These are phyloP conservation scores for Stomorhina lunata DNA, from an alignment of 2,888 invertebrate genomes.

Conservation along the genomic window DNA sequence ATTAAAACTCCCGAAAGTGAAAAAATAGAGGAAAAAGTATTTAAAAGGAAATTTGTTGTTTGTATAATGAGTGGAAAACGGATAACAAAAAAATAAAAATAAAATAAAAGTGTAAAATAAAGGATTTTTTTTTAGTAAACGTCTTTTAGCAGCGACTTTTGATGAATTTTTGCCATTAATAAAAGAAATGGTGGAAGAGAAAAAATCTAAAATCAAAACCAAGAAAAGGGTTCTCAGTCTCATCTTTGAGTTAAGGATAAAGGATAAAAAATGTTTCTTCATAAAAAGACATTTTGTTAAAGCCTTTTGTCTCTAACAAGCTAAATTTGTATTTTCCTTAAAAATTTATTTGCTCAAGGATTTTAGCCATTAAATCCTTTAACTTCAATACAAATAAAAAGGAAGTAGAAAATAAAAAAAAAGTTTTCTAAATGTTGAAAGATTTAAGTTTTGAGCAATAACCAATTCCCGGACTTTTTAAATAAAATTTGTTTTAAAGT, in stretches of 20 bases:
- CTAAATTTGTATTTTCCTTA: conserved; percentile 16
- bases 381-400: not conserved
- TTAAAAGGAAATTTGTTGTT: conserved; percentile 57
- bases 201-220: not conserved
- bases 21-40: conserved; percentile 44
- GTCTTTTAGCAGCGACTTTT: conserved; percentile 8
- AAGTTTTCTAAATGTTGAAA: not conserved
- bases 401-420: not conserved
- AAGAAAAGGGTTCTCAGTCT: conserved; percentile 33
- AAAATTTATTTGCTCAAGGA: not conserved
- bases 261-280: not conserved
- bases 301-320: conserved; percentile 45
- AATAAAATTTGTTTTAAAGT: no score
- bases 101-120: not conserved
- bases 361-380: conserved; percentile 32
- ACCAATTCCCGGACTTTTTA: no score
- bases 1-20: conserved; percentile 61
- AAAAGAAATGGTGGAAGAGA: not conserved
- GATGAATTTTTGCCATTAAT: conserved; percentile 30
- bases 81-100: not conserved
- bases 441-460: not conserved
- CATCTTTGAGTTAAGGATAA: conserved; percentile 14
- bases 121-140: not conserved
- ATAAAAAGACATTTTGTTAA: not conserved
- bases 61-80: conserved; percentile 4